Percentiles rank a stretch among this genome's conserved stretches.
Conservation (phyloP, 2,888 invertebrate species). For the Harmothoe impar region DNA sequence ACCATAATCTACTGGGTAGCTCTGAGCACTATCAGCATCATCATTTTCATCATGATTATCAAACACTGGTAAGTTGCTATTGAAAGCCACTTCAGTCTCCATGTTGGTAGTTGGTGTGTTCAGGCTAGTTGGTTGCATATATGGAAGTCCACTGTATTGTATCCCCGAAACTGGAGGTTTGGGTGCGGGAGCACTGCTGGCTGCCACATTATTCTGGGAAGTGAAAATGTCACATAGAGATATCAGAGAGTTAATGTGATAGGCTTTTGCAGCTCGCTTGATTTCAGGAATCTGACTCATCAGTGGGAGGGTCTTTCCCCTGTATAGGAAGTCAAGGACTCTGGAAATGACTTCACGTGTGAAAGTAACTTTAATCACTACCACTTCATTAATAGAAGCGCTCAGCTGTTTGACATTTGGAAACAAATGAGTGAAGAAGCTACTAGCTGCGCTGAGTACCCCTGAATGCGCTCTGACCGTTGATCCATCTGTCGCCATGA, state of each 20-base stretch:
- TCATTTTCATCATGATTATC: background rate
- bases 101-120: background rate
- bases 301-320: background rate
- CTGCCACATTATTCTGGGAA: background rate
- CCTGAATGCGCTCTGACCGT: background rate
- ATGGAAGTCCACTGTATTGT: background rate
- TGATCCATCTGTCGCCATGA: background rate
- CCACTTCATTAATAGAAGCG: background rate
- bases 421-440: constrained; percentile 22
- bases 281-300: constrained; percentile 31
- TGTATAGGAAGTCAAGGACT: constrained; percentile 37
- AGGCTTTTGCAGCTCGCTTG: constrained; percentile 17
- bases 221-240: constrained; percentile 39
- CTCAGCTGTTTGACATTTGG: background rate
- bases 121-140: background rate
- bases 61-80: background rate
- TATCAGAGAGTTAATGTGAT: background rate
- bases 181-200: no score
- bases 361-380: constrained; percentile 21
- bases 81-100: background rate
- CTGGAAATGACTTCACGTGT: background rate
- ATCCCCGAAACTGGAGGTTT: no score
- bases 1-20: no score
- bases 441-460: constrained; percentile 6
- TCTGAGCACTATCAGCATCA: no score